Evolutionary conservation across 2,888 invertebrate genomes (phyloP), one percentile per base, ranked within the genome.

Genomic region (Drosophila mimica): DNA sequence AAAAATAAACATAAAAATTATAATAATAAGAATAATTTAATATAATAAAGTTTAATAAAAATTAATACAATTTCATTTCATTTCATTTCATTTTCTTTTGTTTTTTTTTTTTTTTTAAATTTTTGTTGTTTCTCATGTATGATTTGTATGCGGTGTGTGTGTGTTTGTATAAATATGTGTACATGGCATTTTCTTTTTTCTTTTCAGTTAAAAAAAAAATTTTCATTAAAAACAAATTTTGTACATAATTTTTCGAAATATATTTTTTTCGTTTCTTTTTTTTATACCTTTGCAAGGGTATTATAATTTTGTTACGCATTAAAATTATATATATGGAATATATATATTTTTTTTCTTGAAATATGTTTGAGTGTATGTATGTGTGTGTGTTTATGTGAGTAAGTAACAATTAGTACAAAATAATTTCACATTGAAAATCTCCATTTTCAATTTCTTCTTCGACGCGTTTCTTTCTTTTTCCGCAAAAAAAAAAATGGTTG

Each of bases 11-110:
- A 82, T 83, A 76, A 60, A 77, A 76, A 76, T 79, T 76, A 80
- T 78, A 87, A 87, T 82, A 87, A 83, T 83, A 85, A 89, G 68
- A 89, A 87, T 89, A 89, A 88, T 89, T 87, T 88, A 89, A 89
- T 87, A 87, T 77, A 88, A 83, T 82, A 87, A 82, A 86, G 68
- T 75, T 79, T 75, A 76, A 82, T 76, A 82, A 79, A 87, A 89
- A 87, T 87, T 87, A 87, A 87, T 89, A 89, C 88, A 88, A 88
- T 88, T 87, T 85, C 72, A 72, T 81, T 71, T 61, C 65, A 51
- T 79, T 25, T 25, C 72, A 72, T 81, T 88, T 82, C 33, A 8
- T 52, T 72, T 60, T 67, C 49, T 6, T 63, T 57, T 57, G 2
- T 46, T 20, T 43, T 46, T 46, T 25, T 4, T 15, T 66, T 63